A percentile compares a stretch with the other conserved stretches of the same genome.
These are phyloP conservation scores for Prionailurus viverrinus DNA, from an alignment of 2,113 vertebrate species.

Conservation along the genomic window DNA sequence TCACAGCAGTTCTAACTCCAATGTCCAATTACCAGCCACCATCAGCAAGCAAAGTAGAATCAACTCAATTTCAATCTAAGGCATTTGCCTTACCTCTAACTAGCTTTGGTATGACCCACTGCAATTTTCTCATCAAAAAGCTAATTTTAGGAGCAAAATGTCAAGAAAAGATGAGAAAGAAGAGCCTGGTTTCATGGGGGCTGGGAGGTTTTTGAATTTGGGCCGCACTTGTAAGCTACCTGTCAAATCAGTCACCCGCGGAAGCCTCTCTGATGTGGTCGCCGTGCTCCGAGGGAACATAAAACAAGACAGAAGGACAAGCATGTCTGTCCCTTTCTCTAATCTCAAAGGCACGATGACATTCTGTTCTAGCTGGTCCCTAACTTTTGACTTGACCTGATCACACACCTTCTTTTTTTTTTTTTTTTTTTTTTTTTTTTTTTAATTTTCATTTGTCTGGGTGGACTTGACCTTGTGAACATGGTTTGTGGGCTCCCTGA, in stretches of 20 bases:
- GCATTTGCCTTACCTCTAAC: slow-evolving; percentile 66
- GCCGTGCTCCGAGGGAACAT: slow-evolving; percentile 20
- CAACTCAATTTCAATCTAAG: slow-evolving; percentile 60
- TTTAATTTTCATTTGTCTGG: not conserved
- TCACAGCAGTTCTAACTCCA: slow-evolving; percentile 32
- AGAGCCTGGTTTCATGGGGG: slow-evolving; percentile 66
- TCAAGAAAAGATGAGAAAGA: slow-evolving; percentile 83
- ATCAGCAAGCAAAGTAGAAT: slow-evolving; percentile 21
- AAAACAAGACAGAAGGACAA: slow-evolving; percentile 59
- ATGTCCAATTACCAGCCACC: slow-evolving; percentile 47
- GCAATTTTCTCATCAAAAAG: slow-evolving; percentile 78
- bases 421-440: not conserved
- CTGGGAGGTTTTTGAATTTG: slow-evolving; percentile 2
- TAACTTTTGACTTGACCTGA: slow-evolving; percentile 66
- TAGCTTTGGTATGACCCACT: slow-evolving; percentile 65
- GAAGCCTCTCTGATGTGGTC: slow-evolving; percentile 52
- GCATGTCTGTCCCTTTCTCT: not conserved
- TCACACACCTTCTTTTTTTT: not conserved
- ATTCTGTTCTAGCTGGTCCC: slow-evolving; percentile 51
- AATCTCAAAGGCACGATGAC: slow-evolving; percentile 57
- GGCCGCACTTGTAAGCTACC: slow-evolving; percentile 45
- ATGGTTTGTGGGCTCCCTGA: no score
- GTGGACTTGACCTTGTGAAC: not conserved
- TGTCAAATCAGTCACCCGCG: slow-evolving; percentile 64
- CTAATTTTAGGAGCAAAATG: slow-evolving; percentile 80